phyloP scores from a whole-genome alignment of 2,113 vertebrate genomes.

The Colaptes auratus region DNA sequence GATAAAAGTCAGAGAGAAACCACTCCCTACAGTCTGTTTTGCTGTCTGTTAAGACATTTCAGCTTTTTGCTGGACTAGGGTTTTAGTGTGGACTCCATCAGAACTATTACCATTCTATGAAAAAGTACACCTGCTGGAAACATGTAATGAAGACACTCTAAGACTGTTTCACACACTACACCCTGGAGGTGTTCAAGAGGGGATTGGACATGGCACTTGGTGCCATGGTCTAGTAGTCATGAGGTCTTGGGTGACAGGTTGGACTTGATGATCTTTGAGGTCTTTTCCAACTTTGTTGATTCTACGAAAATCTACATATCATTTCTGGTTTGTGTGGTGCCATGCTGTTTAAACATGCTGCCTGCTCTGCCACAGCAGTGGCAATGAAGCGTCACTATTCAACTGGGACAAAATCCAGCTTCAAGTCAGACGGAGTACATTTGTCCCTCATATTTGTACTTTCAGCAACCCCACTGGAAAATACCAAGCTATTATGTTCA shows the following conservation, averaged over 20 bases:
- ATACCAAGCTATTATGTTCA: neutral
- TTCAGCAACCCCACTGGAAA: neutral
- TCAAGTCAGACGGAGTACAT: neutral
- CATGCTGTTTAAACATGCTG: neutral
- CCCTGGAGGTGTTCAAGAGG: too few relatives aligned
- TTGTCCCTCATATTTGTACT: neutral
- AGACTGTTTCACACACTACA: neutral
- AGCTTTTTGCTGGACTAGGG: neutral
- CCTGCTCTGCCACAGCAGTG: neutral
- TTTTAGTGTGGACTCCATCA: neutral
- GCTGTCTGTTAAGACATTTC: too few relatives aligned
- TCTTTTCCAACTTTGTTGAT: too few relatives aligned
- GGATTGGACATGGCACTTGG: too few relatives aligned
- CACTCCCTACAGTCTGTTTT: neutral
- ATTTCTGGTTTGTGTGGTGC: neutral
- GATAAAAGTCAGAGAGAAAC: neutral
- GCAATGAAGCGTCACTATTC: neutral
- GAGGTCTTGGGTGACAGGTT: too few relatives aligned
- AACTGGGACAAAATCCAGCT: neutral
- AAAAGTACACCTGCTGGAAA: neutral
- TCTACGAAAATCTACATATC: neutral
- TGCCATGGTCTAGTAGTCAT: too few relatives aligned
- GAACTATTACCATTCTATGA: neutral
- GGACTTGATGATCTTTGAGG: too few relatives aligned
- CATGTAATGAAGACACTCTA: neutral